Conservation (phyloP, 2,113 vertebrate genomes). For the Melierax canorus region DNA sequence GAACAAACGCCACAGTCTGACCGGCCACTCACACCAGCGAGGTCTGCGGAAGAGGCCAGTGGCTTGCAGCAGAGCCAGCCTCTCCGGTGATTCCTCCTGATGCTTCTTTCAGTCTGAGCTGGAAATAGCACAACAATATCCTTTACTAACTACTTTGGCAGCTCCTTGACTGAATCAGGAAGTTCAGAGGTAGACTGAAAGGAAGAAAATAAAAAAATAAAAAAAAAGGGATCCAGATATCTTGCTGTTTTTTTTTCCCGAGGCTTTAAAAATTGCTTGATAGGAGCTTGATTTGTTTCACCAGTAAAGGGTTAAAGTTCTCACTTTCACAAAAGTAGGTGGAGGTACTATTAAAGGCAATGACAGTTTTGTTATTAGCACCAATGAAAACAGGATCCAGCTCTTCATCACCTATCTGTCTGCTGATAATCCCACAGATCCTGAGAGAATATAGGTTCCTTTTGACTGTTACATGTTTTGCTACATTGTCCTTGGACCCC, state of each 20-base stretch:
- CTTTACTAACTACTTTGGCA: conserved; percentile 36
- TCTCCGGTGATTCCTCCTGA: background rate
- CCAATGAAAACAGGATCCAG: conserved; percentile 29
- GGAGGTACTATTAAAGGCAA: conserved; percentile 26
- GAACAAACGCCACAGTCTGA: background rate
- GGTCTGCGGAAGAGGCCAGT: background rate
- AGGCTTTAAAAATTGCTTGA: background rate
- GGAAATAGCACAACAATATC: conserved; percentile 10
- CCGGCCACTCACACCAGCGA: fast-evolving
- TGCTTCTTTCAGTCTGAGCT: background rate
- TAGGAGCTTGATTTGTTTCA: background rate
- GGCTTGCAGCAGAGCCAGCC: background rate
- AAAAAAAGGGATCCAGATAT: background rate
- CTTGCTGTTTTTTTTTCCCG: background rate
- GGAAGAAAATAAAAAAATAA: background rate
- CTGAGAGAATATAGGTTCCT: background rate
- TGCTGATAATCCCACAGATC: background rate
- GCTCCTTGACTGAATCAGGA: conserved; percentile 19
- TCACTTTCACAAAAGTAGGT: background rate
- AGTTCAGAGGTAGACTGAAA: conserved; percentile 21
- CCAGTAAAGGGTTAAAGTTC: conserved; percentile 12
- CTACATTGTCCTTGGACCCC: conserved; percentile 22
- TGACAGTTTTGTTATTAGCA: conserved; percentile 47
- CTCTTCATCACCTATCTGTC: conserved; percentile 18
- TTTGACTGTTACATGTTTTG: conserved; percentile 13